A percentile compares a stretch with the other conserved stretches of the same genome.
phyloP scores from a whole-genome alignment of 2,888 invertebrate species.

The Phaedon cochleariae region DNA sequence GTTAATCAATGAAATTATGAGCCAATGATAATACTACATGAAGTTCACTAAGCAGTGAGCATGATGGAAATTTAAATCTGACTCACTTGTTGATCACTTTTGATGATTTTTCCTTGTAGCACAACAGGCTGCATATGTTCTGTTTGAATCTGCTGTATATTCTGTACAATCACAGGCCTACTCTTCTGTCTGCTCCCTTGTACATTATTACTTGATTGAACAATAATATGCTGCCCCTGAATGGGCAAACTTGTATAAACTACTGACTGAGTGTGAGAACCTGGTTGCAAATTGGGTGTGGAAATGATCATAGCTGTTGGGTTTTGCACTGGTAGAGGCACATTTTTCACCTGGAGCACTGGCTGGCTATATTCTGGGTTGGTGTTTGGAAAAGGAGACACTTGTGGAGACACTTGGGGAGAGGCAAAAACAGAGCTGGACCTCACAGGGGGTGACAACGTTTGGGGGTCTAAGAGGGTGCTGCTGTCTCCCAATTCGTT shows the following conservation, averaged over 20 bases:
- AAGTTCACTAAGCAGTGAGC: too few relatives aligned
- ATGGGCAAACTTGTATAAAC: conserved; percentile 55
- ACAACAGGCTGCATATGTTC: conserved; percentile 67
- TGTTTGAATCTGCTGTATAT: conserved; percentile 54
- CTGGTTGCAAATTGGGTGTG: conserved; percentile 47
- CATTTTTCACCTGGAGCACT: conserved; percentile 39
- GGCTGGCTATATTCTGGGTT: conserved; percentile 42
- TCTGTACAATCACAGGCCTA: conserved; percentile 56
- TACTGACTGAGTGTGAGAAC: conserved; percentile 49
- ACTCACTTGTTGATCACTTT: conserved; percentile 45
- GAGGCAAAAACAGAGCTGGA: conserved; percentile 30
- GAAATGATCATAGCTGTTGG: conserved; percentile 54
- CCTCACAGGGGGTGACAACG: conserved; percentile 37
- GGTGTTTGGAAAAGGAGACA: too few relatives aligned
- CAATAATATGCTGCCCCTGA: conserved; percentile 49
- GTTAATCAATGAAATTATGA: too few relatives aligned
- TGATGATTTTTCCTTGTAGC: conserved; percentile 71
- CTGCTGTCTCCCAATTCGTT: conserved; percentile 53
- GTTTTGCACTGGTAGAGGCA: conserved; percentile 42
- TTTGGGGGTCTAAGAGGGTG: conserved; percentile 48
- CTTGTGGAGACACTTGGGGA: conserved; percentile 53
- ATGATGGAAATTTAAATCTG: background rate
- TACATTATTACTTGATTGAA: conserved; percentile 34
- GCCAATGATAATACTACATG: too few relatives aligned
- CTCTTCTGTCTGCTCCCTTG: conserved; percentile 39